Base-by-base conservation (phyloP, 1,140 invertebrate genomes). In the Formica selysi region DNA sequence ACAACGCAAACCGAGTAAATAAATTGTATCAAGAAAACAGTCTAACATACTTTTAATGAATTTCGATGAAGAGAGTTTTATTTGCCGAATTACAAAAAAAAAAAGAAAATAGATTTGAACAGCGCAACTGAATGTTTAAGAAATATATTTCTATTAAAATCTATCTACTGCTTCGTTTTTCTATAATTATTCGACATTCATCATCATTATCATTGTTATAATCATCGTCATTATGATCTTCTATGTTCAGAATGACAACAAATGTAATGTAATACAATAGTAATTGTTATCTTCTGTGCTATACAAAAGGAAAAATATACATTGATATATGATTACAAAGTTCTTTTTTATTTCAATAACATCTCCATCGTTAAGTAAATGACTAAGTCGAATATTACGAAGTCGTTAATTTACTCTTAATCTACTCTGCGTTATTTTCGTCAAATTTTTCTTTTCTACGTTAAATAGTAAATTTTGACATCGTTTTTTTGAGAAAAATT, bases 241-340 rank as follows among this genome's bases (percentile, higher is more conserved):
- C 67, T 86, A 86, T 86, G 85, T 83, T 38, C 64, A 59, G 41
- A 83, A 70, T 62, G 65, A 71, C 29, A 61, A 71, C 44, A 73
- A 74, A 85, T 86, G 67, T 86, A 83, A 83, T 68, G 78, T 83
- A 83, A 83, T 61, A 73, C 36, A 78, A 85, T 85, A 85, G 81
- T 76, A 85, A 71, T 85, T 85, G 81, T 85, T 87, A 85, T 74
- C 81, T 87, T 85, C 71, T 85, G 64, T 74, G 68, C 86, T 86
- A 84, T 76, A 68, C 71, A 85, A 86, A 87, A 85, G 29, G 67
- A 62, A 74, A 87, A 74, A 84, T 68, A 85, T 76, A 84, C 79
- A 84, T 84, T 76, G 86, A 65, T n/a, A 87, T 85, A 85, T 87
- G 51, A 76, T 59, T 44, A 54, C 38, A 29, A 61, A 44, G 2